Percentiles rank a stretch among this genome's conserved stretches.
phyloP scores from a whole-genome alignment of 2,888 invertebrate species.

The Rhyacophila evoluta region DNA sequence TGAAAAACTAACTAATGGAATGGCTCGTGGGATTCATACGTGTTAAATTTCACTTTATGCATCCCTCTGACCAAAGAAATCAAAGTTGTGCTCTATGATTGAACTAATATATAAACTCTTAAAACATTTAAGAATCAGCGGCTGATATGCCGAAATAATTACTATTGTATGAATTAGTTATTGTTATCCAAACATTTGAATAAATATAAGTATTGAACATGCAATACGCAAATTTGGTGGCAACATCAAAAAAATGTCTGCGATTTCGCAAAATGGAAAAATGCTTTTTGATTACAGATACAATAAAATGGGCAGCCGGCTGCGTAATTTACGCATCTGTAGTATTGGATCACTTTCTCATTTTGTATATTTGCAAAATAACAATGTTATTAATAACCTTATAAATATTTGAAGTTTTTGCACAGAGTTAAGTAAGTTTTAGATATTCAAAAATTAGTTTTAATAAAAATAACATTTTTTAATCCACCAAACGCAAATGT shows the following conservation, averaged over 20 bases:
- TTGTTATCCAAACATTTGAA: conserved; percentile 18
- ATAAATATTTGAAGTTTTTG: too few species aligned
- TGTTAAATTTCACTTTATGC: not conserved
- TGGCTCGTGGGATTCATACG: too few species aligned
- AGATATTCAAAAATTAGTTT: too few species aligned
- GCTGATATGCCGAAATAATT: conserved; percentile 4
- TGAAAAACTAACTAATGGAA: too few species aligned
- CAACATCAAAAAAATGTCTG: conserved; percentile 28
- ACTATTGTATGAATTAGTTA: not conserved
- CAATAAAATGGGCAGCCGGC: conserved; percentile 17
- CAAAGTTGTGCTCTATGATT: not conserved
- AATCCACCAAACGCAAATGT: too few species aligned
- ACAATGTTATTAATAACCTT: not conserved
- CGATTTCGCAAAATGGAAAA: conserved; percentile 33
- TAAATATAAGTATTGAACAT: conserved; percentile 16
- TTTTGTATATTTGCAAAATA: conserved; percentile 38
- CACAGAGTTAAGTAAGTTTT: too few species aligned
- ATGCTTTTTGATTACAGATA: conserved; percentile 46
- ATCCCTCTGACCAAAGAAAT: too few species aligned
- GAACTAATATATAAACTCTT: too few species aligned
- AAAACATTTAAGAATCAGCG: not conserved
- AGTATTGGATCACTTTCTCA: conserved; percentile 46
- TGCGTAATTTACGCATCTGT: conserved; percentile 4
- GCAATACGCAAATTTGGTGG: conserved; percentile 8
- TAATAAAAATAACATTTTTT: too few species aligned